Evolutionary conservation across 1,140 invertebrate genomes (phyloP), one percentile per base, ranked within the genome.

Genomic region (Apocrypta bakeri): DNA sequence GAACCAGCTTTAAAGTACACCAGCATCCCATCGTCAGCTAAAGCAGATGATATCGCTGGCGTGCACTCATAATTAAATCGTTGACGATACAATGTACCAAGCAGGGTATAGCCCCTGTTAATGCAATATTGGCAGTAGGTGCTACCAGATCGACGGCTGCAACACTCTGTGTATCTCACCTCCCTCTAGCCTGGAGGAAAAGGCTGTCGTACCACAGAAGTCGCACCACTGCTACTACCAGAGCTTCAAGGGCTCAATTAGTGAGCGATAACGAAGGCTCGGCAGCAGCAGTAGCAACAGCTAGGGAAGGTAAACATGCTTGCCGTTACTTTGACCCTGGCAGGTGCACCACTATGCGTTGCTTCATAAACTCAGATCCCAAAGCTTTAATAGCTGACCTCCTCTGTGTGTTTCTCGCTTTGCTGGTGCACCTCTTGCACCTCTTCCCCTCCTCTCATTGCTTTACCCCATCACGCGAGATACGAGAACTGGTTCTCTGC

Each of bases 221-320:
- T n/a, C 17, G 72, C 14, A 17, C 21, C 12, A 24, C 27, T 21
- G 24, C 40, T 4, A 24, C 27, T 21, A 9, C 40, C 1, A 56
- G 27, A 42, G 40, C 68, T 31, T 77, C 72, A 69, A 82, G 48
- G 63, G 81, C 37, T 69, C 81, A 82, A 82, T 82, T 82, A 82
- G 66, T 42, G 73, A 77, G 73, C 74, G 64, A 82, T 82, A 82
- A 77, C 81, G 73, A 71, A 81, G 71, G 33, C 73, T 69, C 21
- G 48, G 48, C 21, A n/a, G 17, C 48, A 56, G 48, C 14, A 48
- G 14, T 17, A 48, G 17, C 21, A n/a, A n/a, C n/a, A 56, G 48
- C 48, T 56, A 48, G 25, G 29, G 25, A 37, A 17, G 33, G 69
- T 63, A 74, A 81, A 74, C 48, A 74, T 29, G n/a, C 9, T 17